Base-by-base conservation (phyloP, 2,797 vertebrate genomes). In the Hephaestus fuliginosus region DNA sequence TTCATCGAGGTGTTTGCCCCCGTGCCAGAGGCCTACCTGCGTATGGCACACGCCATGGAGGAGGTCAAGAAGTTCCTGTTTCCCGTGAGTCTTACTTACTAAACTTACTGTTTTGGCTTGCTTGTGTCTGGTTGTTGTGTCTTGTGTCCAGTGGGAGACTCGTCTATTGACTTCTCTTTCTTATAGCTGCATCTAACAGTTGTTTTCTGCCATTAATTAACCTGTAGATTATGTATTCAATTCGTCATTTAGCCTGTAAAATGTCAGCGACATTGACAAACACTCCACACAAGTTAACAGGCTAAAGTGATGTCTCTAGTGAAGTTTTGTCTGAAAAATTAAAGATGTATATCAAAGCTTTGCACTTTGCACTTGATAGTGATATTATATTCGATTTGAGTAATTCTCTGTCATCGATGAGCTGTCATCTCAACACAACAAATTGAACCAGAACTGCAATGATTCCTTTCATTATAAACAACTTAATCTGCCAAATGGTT, bases 41-140 rank as follows among this genome's bases (percentile, higher is more conserved):
- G 98, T 57, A 99, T 99, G 98, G 97, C 97, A 18, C 97, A 99
- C 4, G 98, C 98, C 73, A 99, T 99, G 98, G 97, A 98, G 82
- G 98, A 99, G 87, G 97, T 99, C 82, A 99, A 99, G 93, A 99
- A 99, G 83, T 99, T 99, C 91, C 96, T 99, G 8, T 98, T 99
- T 56, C 98, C 98, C 2, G 98, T 99, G 93, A 87, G 97, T 91
- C 11, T 10, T 9, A 22, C n/a, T n/a, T n/a, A n/a, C n/a, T n/a
- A n/a, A n/a, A 17, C 22, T 3, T 44, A 5, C 2, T 44, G 2
- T 5, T 18, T 63, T 9, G n/a, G 3, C 13, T 49, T 60, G 22
- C 13, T 61, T 33, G 43, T 77, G 52, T 60, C 14, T 44, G 8
- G 20, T 25, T 17, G 7, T 15, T 11, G 25, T 25, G 25, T 25